Base-by-base conservation (phyloP, 2,888 invertebrate species). In the Nephrotoma flavescens region DNA sequence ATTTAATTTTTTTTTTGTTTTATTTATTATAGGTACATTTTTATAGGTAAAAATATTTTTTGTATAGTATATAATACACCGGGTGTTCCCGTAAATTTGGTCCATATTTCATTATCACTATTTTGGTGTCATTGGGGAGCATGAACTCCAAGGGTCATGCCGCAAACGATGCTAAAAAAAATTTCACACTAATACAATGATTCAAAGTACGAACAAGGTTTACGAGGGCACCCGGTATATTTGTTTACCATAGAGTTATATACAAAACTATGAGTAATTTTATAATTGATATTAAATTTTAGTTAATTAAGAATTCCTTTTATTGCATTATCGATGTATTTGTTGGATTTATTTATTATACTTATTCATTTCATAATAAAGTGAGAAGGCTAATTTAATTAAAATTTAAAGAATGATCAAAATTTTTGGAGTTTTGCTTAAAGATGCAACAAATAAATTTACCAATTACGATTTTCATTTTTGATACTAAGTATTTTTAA, bases 291-390 rank as follows among this genome's bases (percentile, higher is more conserved):
- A 41, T 83, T 41, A 83, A 83, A n/a, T 15, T 84, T 42, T 15
- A 84, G n/a, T 84, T 41, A 42, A 42, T 84, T 41, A 85, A 71
- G 71, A 85, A 85, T 85, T 85, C 85, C 85, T 85, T 45, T 85
- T 85, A 85, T 85, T 85, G 85, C 85, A 44, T 85, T 85, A 85
- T 85, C 85, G 85, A 85, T 85, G 85, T 85, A 85, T 85, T 44
- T 44, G 85, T 71, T 31, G 31, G 71, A 71, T 71, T 71, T 31
- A 71, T 71, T 57, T 71, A 19, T 85, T 85, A 42, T 42, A 44
- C 11, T 42, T 45, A 9, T 85, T 19, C 9, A 6, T 85, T 85
- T 42, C 41, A 41, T 84, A 41, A 84, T 41, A 42, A 84, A 84
- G 7, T 12, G 42, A 15, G 42, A 84, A 9, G 31, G 31, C 71